phyloP scores from a whole-genome alignment of 1,140 invertebrate genomes.

The Lasioglossum albipes region DNA sequence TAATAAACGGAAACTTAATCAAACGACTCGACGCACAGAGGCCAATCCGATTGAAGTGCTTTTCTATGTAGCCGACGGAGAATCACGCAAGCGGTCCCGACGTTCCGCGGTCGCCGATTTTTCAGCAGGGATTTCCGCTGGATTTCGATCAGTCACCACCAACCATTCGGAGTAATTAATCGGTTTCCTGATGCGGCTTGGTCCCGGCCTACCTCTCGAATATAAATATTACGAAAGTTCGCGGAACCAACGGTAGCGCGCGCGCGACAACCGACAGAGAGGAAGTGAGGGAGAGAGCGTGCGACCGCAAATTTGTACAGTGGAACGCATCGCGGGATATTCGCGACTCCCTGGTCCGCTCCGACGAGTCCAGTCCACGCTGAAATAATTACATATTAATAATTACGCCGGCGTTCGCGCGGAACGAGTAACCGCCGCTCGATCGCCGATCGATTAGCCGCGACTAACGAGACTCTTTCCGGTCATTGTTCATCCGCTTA shows the following conservation, averaged over 20 bases:
- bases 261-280: too few species aligned
- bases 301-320: constrained; percentile 24
- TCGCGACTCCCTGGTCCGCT: neutral
- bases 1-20: constrained; percentile 54
- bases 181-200: constrained; percentile 22
- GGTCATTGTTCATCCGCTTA: neutral
- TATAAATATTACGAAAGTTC: constrained; percentile 45
- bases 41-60: constrained; percentile 62
- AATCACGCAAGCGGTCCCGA: too few species aligned
- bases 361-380: neutral
- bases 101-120: constrained; percentile 35
- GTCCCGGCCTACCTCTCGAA: neutral
- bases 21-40: constrained; percentile 47
- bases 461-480: neutral
- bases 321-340: neutral
- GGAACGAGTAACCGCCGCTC: neutral
- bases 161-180: constrained; percentile 53
- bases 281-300: too few species aligned
- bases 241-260: neutral
- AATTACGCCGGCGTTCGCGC: neutral
- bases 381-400: constrained; percentile 44
- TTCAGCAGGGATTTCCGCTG: constrained; percentile 41
- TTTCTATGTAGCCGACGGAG: constrained; percentile 49
- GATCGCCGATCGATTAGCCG: neutral
- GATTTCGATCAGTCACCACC: constrained; percentile 33